Evolutionary conservation across 1,140 invertebrate species (phyloP).

Genomic region (Lethocerus indicus): DNA sequence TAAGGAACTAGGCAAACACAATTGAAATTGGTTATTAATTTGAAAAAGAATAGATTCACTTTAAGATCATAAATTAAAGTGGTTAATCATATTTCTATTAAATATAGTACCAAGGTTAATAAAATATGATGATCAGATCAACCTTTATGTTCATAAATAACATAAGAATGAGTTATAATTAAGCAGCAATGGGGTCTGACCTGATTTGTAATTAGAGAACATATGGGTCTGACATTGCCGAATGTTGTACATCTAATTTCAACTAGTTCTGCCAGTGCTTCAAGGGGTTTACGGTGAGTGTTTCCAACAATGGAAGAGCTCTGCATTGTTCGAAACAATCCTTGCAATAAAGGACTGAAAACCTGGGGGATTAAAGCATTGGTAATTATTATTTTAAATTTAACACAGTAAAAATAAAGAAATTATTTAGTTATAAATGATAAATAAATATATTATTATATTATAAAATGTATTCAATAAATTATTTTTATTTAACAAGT

Average conservation of each 20-base stretch:
- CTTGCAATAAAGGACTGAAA: slow-evolving; percentile 52
- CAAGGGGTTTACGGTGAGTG: slow-evolving; percentile 46
- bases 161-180: too few relatives aligned
- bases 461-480: not conserved
- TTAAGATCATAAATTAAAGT: too few relatives aligned
- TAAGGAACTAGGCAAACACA: too few relatives aligned
- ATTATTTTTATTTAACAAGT: not conserved
- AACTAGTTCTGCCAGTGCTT: slow-evolving; percentile 45
- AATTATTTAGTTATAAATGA: not conserved
- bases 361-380: too few relatives aligned
- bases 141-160: too few relatives aligned
- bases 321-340: slow-evolving; percentile 47
- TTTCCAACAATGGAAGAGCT: slow-evolving; percentile 50
- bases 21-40: too few relatives aligned
- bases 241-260: slow-evolving; percentile 41
- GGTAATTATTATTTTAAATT: too few relatives aligned
- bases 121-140: too few relatives aligned
- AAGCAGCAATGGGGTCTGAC: too few relatives aligned
- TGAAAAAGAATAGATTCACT: too few relatives aligned
- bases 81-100: too few relatives aligned
- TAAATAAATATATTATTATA: not conserved
- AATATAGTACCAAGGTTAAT: too few relatives aligned
- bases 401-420: not conserved
- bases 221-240: slow-evolving; percentile 49
- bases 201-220: slow-evolving; percentile 47